Percentiles rank a stretch among this genome's conserved stretches.
Evolutionary conservation across 2,888 invertebrate species (phyloP).

Genomic region (Hylaea fasciaria): DNA sequence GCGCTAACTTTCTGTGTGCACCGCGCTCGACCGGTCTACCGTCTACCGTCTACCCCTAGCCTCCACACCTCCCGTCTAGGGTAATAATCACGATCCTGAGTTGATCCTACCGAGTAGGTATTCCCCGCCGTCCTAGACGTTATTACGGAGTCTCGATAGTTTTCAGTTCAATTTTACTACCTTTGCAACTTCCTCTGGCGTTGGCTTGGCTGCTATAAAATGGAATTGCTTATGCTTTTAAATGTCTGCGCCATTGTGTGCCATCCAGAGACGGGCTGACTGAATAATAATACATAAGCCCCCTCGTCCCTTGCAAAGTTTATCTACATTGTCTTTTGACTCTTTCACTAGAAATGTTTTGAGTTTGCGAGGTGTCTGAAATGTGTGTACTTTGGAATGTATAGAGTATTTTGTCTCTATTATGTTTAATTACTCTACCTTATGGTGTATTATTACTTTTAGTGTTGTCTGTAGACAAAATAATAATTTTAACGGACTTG

Average conservation of each 20-base stretch:
- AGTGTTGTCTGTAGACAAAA: not conserved
- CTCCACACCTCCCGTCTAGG: slow-evolving; percentile 38
- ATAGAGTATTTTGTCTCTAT: slow-evolving; percentile 2
- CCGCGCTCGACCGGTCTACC: slow-evolving; percentile 3
- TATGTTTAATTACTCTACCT: slow-evolving; percentile 5
- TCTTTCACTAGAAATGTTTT: slow-evolving; percentile 21
- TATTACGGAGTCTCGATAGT: slow-evolving; percentile 47
- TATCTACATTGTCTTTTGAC: slow-evolving; percentile 21
- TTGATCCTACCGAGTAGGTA: slow-evolving; percentile 11
- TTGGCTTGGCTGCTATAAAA: slow-evolving; percentile 46
- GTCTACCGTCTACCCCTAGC: slow-evolving; percentile 16
- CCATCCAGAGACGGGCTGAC: slow-evolving; percentile 46
- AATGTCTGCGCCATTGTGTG: slow-evolving; percentile 46
- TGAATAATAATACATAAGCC: slow-evolving; percentile 43
- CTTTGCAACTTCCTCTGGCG: slow-evolving; percentile 33
- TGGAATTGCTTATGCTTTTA: slow-evolving; percentile 42
- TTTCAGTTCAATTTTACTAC: slow-evolving; percentile 46
- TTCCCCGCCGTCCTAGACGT: slow-evolving; percentile 8
- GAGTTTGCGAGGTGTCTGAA: slow-evolving; percentile 6
- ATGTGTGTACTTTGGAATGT: slow-evolving; percentile 6
- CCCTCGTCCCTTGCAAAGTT: slow-evolving; percentile 39
- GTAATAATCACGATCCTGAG: slow-evolving; percentile 40
- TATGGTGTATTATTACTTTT: slow-evolving; percentile 2
- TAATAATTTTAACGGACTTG: slow-evolving; percentile 8
- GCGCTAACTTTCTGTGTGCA: slow-evolving; percentile 46